A percentile compares a stretch with the other conserved stretches of the same genome.
Evolutionary conservation across 2,888 invertebrate species (phyloP).

Genomic region (Caenorhabditis sinica): DNA sequence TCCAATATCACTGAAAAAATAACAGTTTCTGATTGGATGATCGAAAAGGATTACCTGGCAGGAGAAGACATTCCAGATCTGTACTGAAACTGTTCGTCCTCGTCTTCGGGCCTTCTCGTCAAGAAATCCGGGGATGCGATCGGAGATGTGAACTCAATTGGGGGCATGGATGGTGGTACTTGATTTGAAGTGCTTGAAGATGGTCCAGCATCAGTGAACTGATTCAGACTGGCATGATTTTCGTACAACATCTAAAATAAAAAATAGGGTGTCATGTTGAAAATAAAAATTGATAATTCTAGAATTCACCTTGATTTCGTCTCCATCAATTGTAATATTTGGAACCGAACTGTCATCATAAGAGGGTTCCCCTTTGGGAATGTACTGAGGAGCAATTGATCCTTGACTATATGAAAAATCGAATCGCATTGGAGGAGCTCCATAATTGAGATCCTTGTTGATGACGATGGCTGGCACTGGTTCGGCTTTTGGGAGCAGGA

Average conservation of each 20-base stretch:
- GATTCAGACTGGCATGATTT: background rate
- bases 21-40: background rate
- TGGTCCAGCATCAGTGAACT: too few relatives aligned
- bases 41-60: slow-evolving; percentile 32
- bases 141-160: background rate
- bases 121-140: background rate
- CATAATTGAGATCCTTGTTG: background rate
- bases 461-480: background rate
- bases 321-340: slow-evolving; percentile 53
- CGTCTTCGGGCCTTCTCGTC: background rate
- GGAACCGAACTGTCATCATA: slow-evolving; percentile 14
- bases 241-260: background rate
- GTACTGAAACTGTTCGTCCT: background rate
- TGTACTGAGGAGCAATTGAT: background rate
- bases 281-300: background rate
- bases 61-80: slow-evolving; percentile 48
- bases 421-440: background rate
- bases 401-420: background rate
- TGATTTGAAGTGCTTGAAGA: too few relatives aligned
- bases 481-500: background rate
- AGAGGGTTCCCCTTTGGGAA: background rate
- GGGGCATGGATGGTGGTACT: too few relatives aligned
- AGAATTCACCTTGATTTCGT: slow-evolving; percentile 44
- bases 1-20: background rate
- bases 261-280: background rate